Evolutionary conservation across 2,797 vertebrate genomes (phyloP), one percentile per base, ranked within the genome.

Genomic region (Channallabes apus): DNA sequence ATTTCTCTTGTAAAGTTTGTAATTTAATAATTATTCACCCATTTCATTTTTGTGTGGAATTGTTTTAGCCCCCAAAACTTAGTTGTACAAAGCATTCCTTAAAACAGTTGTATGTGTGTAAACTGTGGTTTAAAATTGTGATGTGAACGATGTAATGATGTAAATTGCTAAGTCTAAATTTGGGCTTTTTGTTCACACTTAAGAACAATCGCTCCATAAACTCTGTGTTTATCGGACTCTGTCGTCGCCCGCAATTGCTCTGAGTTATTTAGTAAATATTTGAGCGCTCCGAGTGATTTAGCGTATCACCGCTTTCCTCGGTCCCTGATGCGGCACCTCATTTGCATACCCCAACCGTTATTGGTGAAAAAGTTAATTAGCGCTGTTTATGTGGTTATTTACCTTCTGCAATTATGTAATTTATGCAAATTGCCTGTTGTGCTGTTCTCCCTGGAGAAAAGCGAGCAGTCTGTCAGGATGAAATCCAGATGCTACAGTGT

Each of bases 321-420:
- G 46, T 18, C 41, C n/a, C 72, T 17, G 46, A 54, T 27, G 72
- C 4, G n/a, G 2, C 11, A 35, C 14, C 20, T 41, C 58, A 4
- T 62, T 79, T 64, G 59, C 77, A 62, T 64, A 27, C 14, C 76
- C 32, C 7, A 4, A 38, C 32, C n/a, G 12, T 79, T 79, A 62
- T n/a, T 61, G 58, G 58, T 24, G 62, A 35, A 5, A 2, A 32
- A 17, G 58, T 62, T 79, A 2, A 62, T 79, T 79, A 62, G 58
- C 32, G 0, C 22, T 64, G 58, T 79, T 79, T 79, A 64, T 64
- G 32, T 2, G 35, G 12, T 62, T 79, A n/a, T 79, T 79, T 79
- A 79, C 29, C 35, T 41, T 79, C 32, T 41, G 77, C 7, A 9
- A 14, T 79, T 78, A 61, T 61, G 76, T 62, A 12, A 78, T 78